Evolutionary conservation across 2,113 vertebrate species (phyloP).

Genomic region (Lipotes vexillifer): DNA sequence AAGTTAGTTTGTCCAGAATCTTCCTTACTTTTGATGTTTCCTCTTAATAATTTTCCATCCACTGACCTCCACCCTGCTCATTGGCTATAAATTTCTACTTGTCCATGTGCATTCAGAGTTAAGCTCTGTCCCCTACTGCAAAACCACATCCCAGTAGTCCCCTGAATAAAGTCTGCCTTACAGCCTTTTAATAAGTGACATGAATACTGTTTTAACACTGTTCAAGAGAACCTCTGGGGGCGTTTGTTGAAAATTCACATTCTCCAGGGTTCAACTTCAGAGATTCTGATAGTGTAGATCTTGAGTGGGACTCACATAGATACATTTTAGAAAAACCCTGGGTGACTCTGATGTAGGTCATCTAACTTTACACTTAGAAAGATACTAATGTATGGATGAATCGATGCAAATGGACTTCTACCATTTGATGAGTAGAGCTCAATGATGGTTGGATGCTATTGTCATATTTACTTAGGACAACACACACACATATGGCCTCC

Average conservation of each 20-base stretch:
- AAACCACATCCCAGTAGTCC: background rate
- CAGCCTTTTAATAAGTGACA: background rate
- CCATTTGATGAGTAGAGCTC: background rate
- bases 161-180: background rate
- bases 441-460: conserved; percentile 34
- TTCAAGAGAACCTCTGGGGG: background rate
- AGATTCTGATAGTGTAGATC: background rate
- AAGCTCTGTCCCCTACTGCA: background rate
- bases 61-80: background rate
- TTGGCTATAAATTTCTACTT: background rate
- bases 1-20: background rate
- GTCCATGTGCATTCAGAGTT: background rate
- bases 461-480: conserved; percentile 65
- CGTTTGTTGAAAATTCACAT: background rate
- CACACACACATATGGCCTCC: conserved; percentile 49
- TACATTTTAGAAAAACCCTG: background rate
- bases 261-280: background rate
- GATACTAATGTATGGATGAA: background rate
- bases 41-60: background rate
- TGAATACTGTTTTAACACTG: background rate
- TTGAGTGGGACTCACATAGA: background rate
- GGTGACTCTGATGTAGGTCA: background rate
- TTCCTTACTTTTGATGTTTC: background rate
- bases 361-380: background rate
- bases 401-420: background rate